These are phyloP conservation scores for Carabus problematicus DNA, from an alignment of 2,888 invertebrate species.

Conservation along the genomic window DNA sequence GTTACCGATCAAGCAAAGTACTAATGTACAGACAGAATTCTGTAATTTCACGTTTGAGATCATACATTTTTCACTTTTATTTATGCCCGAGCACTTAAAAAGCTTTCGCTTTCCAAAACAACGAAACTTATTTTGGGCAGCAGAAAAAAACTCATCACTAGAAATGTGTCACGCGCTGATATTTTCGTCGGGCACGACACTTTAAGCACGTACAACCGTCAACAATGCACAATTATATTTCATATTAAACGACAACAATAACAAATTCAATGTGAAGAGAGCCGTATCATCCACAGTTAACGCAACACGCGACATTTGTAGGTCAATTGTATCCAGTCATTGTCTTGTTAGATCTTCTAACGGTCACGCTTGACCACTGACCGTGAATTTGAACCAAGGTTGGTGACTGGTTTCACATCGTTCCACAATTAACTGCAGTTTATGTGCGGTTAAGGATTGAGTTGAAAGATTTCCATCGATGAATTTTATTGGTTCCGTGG, in stretches of 20 bases:
- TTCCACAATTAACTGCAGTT: conserved; percentile 2
- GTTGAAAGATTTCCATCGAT: neutral
- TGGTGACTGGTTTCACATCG: conserved; percentile 19
- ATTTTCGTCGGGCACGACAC: conserved; percentile 35
- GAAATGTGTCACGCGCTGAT: conserved; percentile 34
- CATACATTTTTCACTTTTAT: no score
- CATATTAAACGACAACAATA: conserved; percentile 25
- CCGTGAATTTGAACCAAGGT: conserved; percentile 30
- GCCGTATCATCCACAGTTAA: no score
- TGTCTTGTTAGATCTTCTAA: conserved; percentile 17
- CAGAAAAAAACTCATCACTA: conserved; percentile 1
- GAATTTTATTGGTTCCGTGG: no score
- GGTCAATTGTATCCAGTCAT: conserved; percentile 36
- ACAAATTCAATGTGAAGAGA: conserved; percentile 17
- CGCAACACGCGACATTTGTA: no score
- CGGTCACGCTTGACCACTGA: conserved; percentile 24
- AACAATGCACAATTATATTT: conserved; percentile 31
- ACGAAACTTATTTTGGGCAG: neutral
- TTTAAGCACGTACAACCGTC: conserved; percentile 13
- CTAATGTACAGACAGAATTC: no score
- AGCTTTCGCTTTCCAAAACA: conserved; percentile 28
- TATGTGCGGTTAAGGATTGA: neutral
- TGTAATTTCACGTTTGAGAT: no score
- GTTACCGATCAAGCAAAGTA: no score
- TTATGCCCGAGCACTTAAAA: neutral